phyloP scores from a whole-genome alignment of 2,113 vertebrate genomes.

The Sceloporus tristichus region DNA sequence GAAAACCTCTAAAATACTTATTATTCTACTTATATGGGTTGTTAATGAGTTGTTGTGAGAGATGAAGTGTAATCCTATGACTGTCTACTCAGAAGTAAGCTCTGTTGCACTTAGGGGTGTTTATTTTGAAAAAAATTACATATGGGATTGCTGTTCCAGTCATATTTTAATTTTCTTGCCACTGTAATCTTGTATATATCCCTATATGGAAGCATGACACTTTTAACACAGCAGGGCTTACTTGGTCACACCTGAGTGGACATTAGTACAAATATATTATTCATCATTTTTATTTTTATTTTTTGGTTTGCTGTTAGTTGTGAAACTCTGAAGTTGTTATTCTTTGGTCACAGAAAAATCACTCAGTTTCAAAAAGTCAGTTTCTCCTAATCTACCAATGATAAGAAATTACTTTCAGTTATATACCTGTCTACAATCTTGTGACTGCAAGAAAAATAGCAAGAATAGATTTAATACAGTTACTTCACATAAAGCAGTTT shows the following conservation, averaged over 20 bases:
- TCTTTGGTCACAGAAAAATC: background rate
- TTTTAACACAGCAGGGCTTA: background rate
- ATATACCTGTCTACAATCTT: background rate
- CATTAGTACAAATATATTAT: background rate
- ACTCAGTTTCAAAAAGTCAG: background rate
- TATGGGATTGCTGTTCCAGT: background rate
- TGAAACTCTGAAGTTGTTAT: background rate
- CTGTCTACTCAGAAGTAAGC: background rate
- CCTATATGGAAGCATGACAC: background rate
- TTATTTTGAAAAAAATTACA: background rate
- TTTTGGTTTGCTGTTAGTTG: background rate
- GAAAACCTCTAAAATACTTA: conserved; percentile 11
- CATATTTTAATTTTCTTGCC: too few species aligned
- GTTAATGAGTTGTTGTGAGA: background rate
- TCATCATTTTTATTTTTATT: conserved; percentile 1
- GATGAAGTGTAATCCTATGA: background rate
- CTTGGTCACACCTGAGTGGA: too few species aligned
- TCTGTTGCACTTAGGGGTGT: background rate
- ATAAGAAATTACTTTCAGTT: background rate
- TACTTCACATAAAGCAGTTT: background rate
- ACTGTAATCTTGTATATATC: background rate
- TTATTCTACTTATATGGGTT: conserved; percentile 6
- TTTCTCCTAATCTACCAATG: conserved; percentile 16
- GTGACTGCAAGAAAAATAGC: background rate
- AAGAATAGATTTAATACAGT: background rate